Evolutionary conservation across 2,113 vertebrate genomes (phyloP), one percentile per base, ranked within the genome.

Genomic region (Pheucticus melanocephalus): DNA sequence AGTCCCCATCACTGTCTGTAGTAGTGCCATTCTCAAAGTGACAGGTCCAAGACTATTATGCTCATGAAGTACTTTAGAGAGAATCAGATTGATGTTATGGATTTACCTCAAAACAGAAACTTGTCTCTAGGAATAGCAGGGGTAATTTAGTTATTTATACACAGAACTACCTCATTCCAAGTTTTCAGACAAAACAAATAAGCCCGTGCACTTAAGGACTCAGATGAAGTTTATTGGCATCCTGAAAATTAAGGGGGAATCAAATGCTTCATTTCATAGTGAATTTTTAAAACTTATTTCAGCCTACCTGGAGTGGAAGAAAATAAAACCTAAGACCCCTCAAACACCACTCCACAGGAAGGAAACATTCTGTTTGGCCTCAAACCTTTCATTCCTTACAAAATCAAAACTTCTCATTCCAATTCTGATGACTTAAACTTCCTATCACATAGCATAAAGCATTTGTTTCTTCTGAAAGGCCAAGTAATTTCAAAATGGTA

Each of bases 341-440:
- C 47, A 66, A 87, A 73, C 44, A 63, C 20, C 28, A 59, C 42
- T 92, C 35, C 2, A 2, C 39, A 73, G 50, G 18, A 10, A 16
- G 69, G 20, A 95, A 90, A 71, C 80, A 83, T 51, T 56, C 76
- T 78, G 35, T 24, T 19, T 66, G 47, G 24, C 56, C 68, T 16
- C 64, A 65, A 88, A 88, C 17, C 23, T 78, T 92, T 78, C 22
- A 82, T n/a, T 91, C 53, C 60, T 91, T 78, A 88, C 48, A 88
- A 92, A 94, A 94, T 48, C 64, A 86, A 77, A 88, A 71, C n/a
- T 88, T 88, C 76, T 81, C 24, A 50, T 88, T 83, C 71, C 31
- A 30, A 15, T 93, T 90, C 86, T 51, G 51, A 93, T 88, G 59
- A 73, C 28, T 90, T 90, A 78, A 20, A 83, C 89, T 96, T 90